These are phyloP conservation scores for Tringa solitaria DNA, from an alignment of 2,113 vertebrate species.

Conservation along the genomic window DNA sequence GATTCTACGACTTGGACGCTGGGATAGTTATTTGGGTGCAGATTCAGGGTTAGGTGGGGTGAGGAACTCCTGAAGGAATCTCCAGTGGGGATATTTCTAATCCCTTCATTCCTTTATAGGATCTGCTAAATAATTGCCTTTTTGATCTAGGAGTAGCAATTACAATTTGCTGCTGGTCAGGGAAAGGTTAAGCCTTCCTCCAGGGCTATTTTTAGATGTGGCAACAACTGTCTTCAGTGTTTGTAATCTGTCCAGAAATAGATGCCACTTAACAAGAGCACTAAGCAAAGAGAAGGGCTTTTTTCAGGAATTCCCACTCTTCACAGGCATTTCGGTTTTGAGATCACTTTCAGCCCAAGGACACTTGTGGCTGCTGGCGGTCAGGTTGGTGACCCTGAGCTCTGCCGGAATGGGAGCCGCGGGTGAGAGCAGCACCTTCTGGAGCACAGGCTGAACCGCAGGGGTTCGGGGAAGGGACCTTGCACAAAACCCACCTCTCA, in stretches of 20 bases:
- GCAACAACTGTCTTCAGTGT: slow-evolving; percentile 64
- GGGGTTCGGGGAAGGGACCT: not conserved
- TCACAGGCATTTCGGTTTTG: not conserved
- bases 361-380: not conserved
- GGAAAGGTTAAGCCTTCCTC: slow-evolving; percentile 59
- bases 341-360: not conserved
- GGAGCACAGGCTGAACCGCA: not conserved
- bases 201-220: slow-evolving; percentile 71
- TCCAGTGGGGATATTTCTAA: not conserved
- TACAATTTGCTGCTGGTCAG: slow-evolving; percentile 23
- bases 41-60: not conserved
- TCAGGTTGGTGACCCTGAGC: not conserved
- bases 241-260: slow-evolving; percentile 51
- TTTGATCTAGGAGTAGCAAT: slow-evolving; percentile 40
- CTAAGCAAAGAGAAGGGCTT: slow-evolving; percentile 24
- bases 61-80: not conserved
- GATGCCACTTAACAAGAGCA: slow-evolving; percentile 22
- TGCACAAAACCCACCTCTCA: fast-evolving
- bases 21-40: not conserved
- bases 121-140: not conserved
- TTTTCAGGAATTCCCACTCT: slow-evolving; percentile 55
- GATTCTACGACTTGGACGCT: fast-evolving
- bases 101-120: not conserved
- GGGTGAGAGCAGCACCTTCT: not conserved
- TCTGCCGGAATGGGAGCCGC: fast-evolving